Conservation (phyloP, 2,797 vertebrate genomes). For the Arctocebus calabarensis region DNA sequence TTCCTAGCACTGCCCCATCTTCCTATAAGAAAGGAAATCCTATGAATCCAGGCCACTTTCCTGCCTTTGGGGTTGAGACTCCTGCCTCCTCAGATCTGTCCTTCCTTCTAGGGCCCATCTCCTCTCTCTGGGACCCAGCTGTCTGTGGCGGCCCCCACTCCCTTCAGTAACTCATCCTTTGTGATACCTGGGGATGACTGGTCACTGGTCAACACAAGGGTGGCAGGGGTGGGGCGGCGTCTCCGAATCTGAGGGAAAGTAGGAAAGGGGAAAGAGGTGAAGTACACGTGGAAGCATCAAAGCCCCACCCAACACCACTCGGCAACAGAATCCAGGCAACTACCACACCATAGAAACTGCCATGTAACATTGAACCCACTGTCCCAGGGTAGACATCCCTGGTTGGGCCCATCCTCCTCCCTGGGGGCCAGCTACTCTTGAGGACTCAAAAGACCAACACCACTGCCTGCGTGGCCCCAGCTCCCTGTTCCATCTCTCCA, state of each 20-base stretch:
- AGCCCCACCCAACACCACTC: background rate
- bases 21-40: conserved; percentile 42
- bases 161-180: background rate
- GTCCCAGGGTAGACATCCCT: background rate
- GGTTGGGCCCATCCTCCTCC: background rate
- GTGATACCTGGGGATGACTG: conserved; percentile 95
- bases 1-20: background rate
- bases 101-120: background rate
- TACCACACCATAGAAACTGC: background rate
- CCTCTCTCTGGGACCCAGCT: background rate
- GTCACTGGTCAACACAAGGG: conserved; percentile 95
- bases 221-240: conserved; percentile 95
- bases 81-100: background rate
- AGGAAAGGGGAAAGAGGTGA: conserved; percentile 29
- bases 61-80: rapidly evolving
- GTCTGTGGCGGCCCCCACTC: background rate
- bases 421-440: background rate
- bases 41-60: background rate
- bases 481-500: background rate
- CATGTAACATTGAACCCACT: background rate
- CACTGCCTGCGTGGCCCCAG: rapidly evolving
- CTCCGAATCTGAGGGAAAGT: conserved; percentile 91
- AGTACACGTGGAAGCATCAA: background rate
- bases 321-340: background rate
- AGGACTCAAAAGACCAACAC: background rate